Evolutionary conservation across 2,888 invertebrate genomes (phyloP).

Genomic region (Taenaris catops): DNA sequence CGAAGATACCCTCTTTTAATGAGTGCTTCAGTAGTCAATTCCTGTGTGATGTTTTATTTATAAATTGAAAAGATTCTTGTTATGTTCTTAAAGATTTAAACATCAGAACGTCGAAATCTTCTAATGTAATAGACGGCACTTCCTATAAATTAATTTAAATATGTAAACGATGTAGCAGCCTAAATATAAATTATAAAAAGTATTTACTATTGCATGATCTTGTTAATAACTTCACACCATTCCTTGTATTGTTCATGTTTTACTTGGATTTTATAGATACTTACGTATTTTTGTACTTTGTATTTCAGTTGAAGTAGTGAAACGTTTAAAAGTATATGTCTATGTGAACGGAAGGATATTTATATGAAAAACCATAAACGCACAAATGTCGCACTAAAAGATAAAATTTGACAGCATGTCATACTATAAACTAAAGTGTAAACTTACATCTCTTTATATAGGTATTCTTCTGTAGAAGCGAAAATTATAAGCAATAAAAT

Average conservation of each 20-base stretch:
- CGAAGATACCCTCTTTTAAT: too few relatives aligned
- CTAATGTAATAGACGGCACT: conserved; percentile 20
- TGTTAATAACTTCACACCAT: conserved; percentile 47
- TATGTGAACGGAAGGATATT: conserved; percentile 22
- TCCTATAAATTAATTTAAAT: conserved; percentile 25
- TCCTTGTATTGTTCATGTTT: conserved; percentile 44
- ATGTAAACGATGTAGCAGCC: conserved; percentile 20
- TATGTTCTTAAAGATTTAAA: conserved; percentile 4
- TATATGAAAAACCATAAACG: conserved; percentile 20
- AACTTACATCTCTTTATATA: conserved; percentile 11
- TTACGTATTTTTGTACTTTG: conserved; percentile 31
- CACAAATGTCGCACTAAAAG: conserved; percentile 20
- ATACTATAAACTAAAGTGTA: background rate
- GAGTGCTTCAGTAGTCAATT: too few relatives aligned
- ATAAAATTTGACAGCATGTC: background rate
- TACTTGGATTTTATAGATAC: conserved; percentile 32
- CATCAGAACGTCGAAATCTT: conserved; percentile 14
- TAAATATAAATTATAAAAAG: conserved; percentile 19
- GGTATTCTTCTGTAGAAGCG: conserved; percentile 20
- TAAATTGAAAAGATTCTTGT: conserved; percentile 4
- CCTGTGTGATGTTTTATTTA: too few relatives aligned
- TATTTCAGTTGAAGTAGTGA: conserved; percentile 27
- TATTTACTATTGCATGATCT: conserved; percentile 29
- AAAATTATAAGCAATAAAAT: conserved; percentile 19
- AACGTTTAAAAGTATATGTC: conserved; percentile 22